Percentiles rank a stretch among this genome's conserved stretches.
Conservation (phyloP, 1,140 invertebrate species). For the Drosophila auraria region DNA sequence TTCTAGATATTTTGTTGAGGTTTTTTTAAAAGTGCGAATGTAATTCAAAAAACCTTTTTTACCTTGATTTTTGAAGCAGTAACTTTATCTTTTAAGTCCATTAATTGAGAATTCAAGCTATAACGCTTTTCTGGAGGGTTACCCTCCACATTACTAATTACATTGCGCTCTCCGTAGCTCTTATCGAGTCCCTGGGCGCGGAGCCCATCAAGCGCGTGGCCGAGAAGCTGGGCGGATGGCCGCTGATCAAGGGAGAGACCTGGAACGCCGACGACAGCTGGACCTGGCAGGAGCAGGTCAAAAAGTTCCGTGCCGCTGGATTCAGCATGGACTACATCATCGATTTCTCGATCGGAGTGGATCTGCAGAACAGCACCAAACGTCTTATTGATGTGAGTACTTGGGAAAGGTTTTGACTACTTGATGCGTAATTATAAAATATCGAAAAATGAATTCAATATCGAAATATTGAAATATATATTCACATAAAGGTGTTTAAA, state of each 20-base stretch:
- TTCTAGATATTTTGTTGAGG: too few relatives aligned
- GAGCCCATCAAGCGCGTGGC: constrained; percentile 90
- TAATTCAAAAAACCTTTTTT: too few relatives aligned
- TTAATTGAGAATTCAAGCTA: background rate
- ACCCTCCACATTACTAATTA: background rate
- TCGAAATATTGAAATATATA: background rate
- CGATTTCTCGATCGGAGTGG: constrained; percentile 95
- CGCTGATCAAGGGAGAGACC: constrained; percentile 90
- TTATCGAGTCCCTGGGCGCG: constrained; percentile 91
- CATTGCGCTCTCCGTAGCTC: constrained; percentile 83
- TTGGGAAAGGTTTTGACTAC: background rate
- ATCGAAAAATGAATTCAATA: background rate
- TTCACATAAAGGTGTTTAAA: background rate
- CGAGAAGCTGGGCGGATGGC: constrained; percentile 94
- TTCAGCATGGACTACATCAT: constrained; percentile 96
- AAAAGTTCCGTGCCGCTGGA: constrained; percentile 91
- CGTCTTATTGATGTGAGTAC: constrained; percentile 94
- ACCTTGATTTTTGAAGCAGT: too few relatives aligned
- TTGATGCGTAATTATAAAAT: background rate
- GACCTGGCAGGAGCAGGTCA: constrained; percentile 93
- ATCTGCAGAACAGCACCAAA: constrained; percentile 95
- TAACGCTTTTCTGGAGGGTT: background rate
- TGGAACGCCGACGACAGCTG: constrained; percentile 91
- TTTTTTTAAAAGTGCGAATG: too few relatives aligned
- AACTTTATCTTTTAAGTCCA: background rate